Evolutionary conservation across 2,888 invertebrate genomes (phyloP), one percentile per base, ranked within the genome.

Genomic region (Sarcophaga caerulescens): DNA sequence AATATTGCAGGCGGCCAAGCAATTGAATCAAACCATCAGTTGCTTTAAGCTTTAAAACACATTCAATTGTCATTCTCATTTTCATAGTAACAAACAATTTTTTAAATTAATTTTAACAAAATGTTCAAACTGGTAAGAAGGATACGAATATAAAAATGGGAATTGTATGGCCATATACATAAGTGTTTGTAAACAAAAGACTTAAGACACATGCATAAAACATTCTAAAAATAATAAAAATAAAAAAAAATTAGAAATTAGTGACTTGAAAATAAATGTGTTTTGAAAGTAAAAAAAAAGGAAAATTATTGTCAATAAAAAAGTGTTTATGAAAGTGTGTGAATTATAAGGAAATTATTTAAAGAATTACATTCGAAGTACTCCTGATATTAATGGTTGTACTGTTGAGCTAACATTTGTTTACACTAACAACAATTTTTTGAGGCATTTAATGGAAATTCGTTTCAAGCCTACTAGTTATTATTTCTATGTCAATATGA

Each of bases 81-180:
- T 90, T 90, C 89, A 88, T 87, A 89, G 85, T 88, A 88, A 89
- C 84, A 84, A 35, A 10, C 10, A 35, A 35, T 35, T 35, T 79
- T 47, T n/a, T 57, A n/a, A 47, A 63, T 59, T 23, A 62, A 82
- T 19, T n/a, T 62, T 70, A 74, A 62, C 88, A 88, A 89, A 80
- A 94, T 94, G 94, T 93, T 92, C 91, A 94, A 94, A 92, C 90
- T 93, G 93, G 94, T 94, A 93, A 91, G 92, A 88, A 88, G 35
- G 66, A 59, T n/a, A n/a, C n/a, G 4, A 65, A 19, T 45, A 21
- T 69, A 10, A 35, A 62, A 59, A 6, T 35, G 52, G 14, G 52
- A 80, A 35, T 12, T 47, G 3, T 52, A 52, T 52, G 10, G 0
- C n/a, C n/a, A 14, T 5, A 3, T 12, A 52, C 17, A 52, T 17